These are phyloP conservation scores for Proteles cristata DNA, from an alignment of 2,113 vertebrate genomes.

Conservation along the genomic window DNA sequence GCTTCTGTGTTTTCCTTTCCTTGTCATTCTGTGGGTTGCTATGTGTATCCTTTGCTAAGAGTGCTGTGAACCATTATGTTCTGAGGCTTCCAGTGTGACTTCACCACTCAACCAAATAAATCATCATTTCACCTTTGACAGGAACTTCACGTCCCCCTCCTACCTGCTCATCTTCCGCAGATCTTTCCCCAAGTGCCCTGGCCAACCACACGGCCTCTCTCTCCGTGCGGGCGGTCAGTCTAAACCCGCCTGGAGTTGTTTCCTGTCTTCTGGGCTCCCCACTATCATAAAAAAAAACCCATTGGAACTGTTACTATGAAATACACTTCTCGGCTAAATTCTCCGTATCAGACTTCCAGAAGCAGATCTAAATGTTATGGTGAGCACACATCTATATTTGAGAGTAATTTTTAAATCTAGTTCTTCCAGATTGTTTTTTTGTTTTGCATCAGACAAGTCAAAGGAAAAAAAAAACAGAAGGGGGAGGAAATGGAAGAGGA, in stretches of 20 bases:
- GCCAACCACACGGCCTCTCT: neutral
- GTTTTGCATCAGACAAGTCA: conserved; percentile 10
- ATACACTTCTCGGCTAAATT: conserved; percentile 13
- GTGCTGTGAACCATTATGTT: conserved; percentile 37
- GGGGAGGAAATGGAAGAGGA: neutral
- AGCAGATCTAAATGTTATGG: conserved; percentile 40
- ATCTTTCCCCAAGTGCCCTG: neutral
- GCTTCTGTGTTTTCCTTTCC: neutral
- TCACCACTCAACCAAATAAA: conserved; percentile 47
- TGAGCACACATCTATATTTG: neutral
- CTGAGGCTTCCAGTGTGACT: conserved; percentile 32
- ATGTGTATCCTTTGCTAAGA: conserved; percentile 38
- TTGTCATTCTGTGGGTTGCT: neutral
- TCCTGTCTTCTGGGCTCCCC: neutral
- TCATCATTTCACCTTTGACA: conserved; percentile 35
- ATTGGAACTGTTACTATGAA: conserved; percentile 53
- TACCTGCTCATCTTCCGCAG: conserved; percentile 1
- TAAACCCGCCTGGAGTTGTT: neutral
- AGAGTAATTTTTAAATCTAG: conserved; percentile 53
- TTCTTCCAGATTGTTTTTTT: conserved; percentile 49
- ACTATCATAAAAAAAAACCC: conserved; percentile 9
- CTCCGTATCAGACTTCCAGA: neutral
- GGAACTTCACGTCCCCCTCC: neutral
- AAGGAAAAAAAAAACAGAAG: neutral
- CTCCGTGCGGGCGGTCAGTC: neutral